phyloP scores from a whole-genome alignment of 2,888 invertebrate genomes.

The Pycnomerus fuliginosus region DNA sequence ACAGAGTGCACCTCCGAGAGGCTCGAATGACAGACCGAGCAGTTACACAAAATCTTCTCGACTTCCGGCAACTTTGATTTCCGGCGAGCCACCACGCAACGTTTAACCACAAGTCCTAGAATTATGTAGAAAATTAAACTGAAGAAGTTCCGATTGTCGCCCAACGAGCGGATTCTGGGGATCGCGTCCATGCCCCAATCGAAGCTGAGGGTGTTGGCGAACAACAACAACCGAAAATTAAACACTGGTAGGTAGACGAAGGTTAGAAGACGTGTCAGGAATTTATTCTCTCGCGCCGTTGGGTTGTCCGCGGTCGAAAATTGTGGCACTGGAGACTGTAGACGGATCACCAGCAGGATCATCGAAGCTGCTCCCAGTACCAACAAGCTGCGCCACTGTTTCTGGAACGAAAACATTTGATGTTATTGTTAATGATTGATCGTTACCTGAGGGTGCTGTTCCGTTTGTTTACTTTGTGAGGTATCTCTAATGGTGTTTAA shows the following conservation, averaged over 20 bases:
- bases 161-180: constrained; percentile 75
- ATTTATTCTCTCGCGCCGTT: constrained; percentile 80
- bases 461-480: too few relatives aligned
- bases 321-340: constrained; percentile 75
- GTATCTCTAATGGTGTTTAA: too few relatives aligned
- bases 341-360: constrained; percentile 71
- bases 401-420: constrained; percentile 57
- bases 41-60: constrained; percentile 48
- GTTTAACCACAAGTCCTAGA: constrained; percentile 33
- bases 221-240: constrained; percentile 84
- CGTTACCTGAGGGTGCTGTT: constrained; percentile 26
- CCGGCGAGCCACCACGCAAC: constrained; percentile 24
- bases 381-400: constrained; percentile 69
- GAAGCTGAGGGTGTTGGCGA: constrained; percentile 87
- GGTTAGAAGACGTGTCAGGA: constrained; percentile 81
- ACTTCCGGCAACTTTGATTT: not conserved
- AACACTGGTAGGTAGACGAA: constrained; percentile 90
- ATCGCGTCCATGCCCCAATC: constrained; percentile 99
- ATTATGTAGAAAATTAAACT: constrained; percentile 73
- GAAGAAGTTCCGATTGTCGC: constrained; percentile 78
- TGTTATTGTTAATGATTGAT: constrained; percentile 31
- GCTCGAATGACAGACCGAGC: constrained; percentile 69
- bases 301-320: constrained; percentile 97
- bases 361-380: constrained; percentile 67
- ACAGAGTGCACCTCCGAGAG: constrained; percentile 68